phyloP scores from a whole-genome alignment of 2,888 invertebrate species.

The Trissolcus japonicus region DNA sequence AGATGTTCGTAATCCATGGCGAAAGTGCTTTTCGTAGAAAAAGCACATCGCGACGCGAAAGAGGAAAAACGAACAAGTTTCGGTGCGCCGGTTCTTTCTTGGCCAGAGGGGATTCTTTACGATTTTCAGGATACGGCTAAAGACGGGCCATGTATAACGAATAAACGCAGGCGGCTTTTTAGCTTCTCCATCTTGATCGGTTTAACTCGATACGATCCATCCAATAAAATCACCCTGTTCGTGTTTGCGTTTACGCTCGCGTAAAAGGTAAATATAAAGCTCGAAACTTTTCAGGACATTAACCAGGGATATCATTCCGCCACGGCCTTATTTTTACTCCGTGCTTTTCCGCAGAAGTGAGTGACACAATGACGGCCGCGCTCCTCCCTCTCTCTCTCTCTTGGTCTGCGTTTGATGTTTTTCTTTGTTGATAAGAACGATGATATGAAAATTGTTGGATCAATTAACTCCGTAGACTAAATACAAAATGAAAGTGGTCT shows the following conservation, averaged over 20 bases:
- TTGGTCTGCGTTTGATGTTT: constrained; percentile 14
- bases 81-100: constrained; percentile 56
- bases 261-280: constrained; percentile 74
- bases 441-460: constrained; percentile 15
- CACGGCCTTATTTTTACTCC: constrained; percentile 39
- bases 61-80: constrained; percentile 59
- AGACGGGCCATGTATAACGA: constrained; percentile 63
- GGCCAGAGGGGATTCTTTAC: constrained; percentile 66
- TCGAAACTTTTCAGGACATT: constrained; percentile 71
- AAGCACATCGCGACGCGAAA: constrained; percentile 44
- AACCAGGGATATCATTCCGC: constrained; percentile 57
- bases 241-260: constrained; percentile 70
- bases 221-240: constrained; percentile 71
- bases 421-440: constrained; percentile 13
- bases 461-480: constrained; percentile 10
- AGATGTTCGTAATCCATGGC: constrained; percentile 58
- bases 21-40: constrained; percentile 57
- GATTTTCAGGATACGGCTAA: constrained; percentile 62
- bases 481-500: too few relatives aligned
- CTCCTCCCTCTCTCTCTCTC: background rate
- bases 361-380: constrained; percentile 33
- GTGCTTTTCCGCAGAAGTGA: constrained; percentile 18
- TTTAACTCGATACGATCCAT: constrained; percentile 70
- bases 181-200: constrained; percentile 74
- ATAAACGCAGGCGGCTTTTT: constrained; percentile 70